Evolutionary conservation across 1,140 invertebrate genomes (phyloP), one percentile per base, ranked within the genome.

Genomic region (Lasioglossum albipes): DNA sequence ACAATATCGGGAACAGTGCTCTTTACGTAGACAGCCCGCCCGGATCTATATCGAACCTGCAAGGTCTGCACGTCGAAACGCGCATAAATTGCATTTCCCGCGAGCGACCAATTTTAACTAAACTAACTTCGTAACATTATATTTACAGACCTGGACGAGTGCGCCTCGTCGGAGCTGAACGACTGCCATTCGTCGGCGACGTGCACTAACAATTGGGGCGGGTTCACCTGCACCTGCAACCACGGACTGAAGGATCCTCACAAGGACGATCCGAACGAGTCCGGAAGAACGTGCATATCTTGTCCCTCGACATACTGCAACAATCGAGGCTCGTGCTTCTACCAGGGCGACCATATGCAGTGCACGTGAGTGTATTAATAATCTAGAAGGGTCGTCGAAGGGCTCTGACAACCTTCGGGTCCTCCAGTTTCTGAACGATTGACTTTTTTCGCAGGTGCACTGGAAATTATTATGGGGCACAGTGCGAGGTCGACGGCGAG

Each of bases 401-500:
- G 57, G 57, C 18, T 59, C 57, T 20, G n/a, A 9, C 18, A 6
- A n/a, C 7, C n/a, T 59, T 59, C 7, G 1, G 7, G 4, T 6
- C 18, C 4, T 20, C 5, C 18, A n/a, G 57, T 59, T n/a, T 59
- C 52, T 16, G 52, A n/a, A 59, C 57, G 57, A n/a, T 59, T 9
- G 18, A 59, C n/a, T 59, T 54, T 75, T 72, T 85, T 70, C 90
- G 0, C 91, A 97, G 96, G 79, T 98, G 97, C 89, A 94, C 95
- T 49, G 96, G 97, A 0, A 97, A 96, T 86, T 98, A 97, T 91
- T 98, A 98, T 90, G 97, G 97, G 1, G 94, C 95, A 1, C 95
- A 96, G 87, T 98, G 98, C 91, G 97, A 98, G 91, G 95, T 98
- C 61, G 98, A 98, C 89, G 97, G 97, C 12, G 97, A 98, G 94